These are phyloP conservation scores for Tetragonula carbonaria DNA, from an alignment of 2,888 invertebrate species.

Conservation along the genomic window DNA sequence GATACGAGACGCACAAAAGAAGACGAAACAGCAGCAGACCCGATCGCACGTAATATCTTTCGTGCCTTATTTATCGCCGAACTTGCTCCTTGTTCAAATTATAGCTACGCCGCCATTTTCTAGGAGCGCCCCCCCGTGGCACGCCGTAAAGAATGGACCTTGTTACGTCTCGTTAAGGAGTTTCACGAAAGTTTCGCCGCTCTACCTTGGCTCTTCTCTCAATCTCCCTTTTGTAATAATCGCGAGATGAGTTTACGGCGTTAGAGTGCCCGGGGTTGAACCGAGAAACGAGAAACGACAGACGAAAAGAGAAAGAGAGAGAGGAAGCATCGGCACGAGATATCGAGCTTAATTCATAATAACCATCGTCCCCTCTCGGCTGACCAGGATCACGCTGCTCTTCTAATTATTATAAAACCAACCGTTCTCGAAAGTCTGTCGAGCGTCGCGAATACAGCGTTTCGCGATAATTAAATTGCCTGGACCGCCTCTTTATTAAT, in stretches of 20 bases:
- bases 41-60: conserved; percentile 54
- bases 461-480: conserved; percentile 43
- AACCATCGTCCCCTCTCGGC: conserved; percentile 36
- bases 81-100: conserved; percentile 56
- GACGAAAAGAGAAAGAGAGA: background rate
- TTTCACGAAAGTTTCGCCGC: conserved; percentile 70
- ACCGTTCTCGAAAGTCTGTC: conserved; percentile 17
- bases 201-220: conserved; percentile 57
- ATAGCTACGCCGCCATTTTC: conserved; percentile 62
- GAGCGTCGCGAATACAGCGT: background rate
- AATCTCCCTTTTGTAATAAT: conserved; percentile 75
- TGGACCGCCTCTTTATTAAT: conserved; percentile 4
- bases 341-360: conserved; percentile 66
- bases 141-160: conserved; percentile 72
- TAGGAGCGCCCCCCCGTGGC: conserved; percentile 43
- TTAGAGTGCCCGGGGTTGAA: conserved; percentile 52
- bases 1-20: conserved; percentile 26
- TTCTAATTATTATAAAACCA: conserved; percentile 48
- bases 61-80: conserved; percentile 61
- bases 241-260: conserved; percentile 73
- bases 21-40: conserved; percentile 10
- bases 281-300: conserved; percentile 53
- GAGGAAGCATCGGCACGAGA: conserved; percentile 54
- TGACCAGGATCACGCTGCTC: conserved; percentile 1
- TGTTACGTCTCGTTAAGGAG: conserved; percentile 77